phyloP scores from a whole-genome alignment of 2,888 invertebrate species.

The Archaeoteleia sp. region DNA sequence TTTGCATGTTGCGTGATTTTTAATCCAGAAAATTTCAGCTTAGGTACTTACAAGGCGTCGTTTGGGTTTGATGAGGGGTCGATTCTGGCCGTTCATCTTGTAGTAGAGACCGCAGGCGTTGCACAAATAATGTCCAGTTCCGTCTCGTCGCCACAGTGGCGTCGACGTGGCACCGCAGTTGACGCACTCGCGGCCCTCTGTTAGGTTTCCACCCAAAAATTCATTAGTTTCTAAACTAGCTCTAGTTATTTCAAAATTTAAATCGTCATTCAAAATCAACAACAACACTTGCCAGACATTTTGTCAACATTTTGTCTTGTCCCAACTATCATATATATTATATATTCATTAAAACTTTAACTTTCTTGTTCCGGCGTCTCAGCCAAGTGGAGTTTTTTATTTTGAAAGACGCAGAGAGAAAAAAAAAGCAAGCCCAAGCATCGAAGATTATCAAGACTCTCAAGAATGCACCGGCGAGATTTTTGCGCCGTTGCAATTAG shows the following conservation, averaged over 20 bases:
- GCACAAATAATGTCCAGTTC: constrained; percentile 94
- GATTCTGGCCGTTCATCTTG: constrained; percentile 99
- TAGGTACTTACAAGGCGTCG: constrained; percentile 97
- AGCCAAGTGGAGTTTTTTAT: constrained; percentile 13
- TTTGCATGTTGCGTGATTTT: background rate
- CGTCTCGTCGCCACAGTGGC: constrained; percentile 97
- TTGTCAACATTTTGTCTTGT: too few relatives aligned
- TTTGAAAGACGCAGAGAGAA: constrained; percentile 13
- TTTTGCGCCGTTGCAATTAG: too few relatives aligned
- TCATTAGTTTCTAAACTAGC: too few relatives aligned
- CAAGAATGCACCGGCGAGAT: constrained; percentile 1
- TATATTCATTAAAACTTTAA: too few relatives aligned
- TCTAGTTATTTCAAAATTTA: too few relatives aligned
- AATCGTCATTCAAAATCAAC: too few relatives aligned
- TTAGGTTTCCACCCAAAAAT: too few relatives aligned
- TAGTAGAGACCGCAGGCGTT: constrained; percentile 93
- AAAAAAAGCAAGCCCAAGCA: constrained; percentile 40
- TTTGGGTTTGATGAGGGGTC: constrained; percentile 99
- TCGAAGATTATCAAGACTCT: constrained; percentile 33
- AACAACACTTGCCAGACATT: too few relatives aligned
- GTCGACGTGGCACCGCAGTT: constrained; percentile 99
- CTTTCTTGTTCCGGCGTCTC: too few relatives aligned
- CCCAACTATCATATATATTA: too few relatives aligned
- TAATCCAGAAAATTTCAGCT: too few relatives aligned
- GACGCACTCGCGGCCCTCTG: constrained; percentile 82